These are phyloP conservation scores for Lophius piscatorius DNA, from an alignment of 2,113 vertebrate genomes.

Conservation along the genomic window DNA sequence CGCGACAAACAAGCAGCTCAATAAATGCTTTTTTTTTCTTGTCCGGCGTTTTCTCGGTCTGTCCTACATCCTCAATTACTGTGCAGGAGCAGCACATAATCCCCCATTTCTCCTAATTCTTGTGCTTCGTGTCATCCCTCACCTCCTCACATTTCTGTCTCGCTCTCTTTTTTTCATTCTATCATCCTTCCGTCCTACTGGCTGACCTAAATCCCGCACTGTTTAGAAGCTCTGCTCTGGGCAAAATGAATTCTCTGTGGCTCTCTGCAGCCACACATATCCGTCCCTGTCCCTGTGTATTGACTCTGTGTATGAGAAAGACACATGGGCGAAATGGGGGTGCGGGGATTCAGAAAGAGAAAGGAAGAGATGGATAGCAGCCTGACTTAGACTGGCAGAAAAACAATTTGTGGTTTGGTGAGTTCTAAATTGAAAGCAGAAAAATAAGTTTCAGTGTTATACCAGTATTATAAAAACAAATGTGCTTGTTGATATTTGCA, in stretches of 20 bases:
- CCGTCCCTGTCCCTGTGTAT: slow-evolving; percentile 62
- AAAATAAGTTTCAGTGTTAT: not conserved
- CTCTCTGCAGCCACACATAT: slow-evolving; percentile 58
- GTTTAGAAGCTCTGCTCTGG: slow-evolving; percentile 66
- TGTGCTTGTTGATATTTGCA: not conserved
- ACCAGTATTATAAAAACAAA: no score
- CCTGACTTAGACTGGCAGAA: slow-evolving; percentile 1
- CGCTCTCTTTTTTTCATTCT: slow-evolving; percentile 53
- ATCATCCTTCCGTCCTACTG: slow-evolving; percentile 63
- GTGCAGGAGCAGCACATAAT: slow-evolving; percentile 22
- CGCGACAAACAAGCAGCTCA: slow-evolving; percentile 2
- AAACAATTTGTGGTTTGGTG: slow-evolving; percentile 1
- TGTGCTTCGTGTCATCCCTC: slow-evolving; percentile 42
- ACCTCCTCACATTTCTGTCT: slow-evolving; percentile 55
- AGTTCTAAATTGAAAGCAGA: not conserved
- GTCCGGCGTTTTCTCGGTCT: slow-evolving; percentile 20
- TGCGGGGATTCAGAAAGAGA: slow-evolving; percentile 5
- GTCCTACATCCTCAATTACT: slow-evolving; percentile 12
- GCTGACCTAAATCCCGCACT: slow-evolving; percentile 78
- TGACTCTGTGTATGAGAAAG: slow-evolving; percentile 44
- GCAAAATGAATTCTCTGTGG: slow-evolving; percentile 57
- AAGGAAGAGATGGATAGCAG: slow-evolving; percentile 15
- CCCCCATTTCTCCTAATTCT: slow-evolving; percentile 24
- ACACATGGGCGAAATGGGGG: slow-evolving; percentile 10
- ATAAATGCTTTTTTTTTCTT: slow-evolving; percentile 13